Percentiles rank a stretch among this genome's conserved stretches.
Evolutionary conservation across 2,797 vertebrate genomes (phyloP).

Genomic region (Simalia tracyae): DNA sequence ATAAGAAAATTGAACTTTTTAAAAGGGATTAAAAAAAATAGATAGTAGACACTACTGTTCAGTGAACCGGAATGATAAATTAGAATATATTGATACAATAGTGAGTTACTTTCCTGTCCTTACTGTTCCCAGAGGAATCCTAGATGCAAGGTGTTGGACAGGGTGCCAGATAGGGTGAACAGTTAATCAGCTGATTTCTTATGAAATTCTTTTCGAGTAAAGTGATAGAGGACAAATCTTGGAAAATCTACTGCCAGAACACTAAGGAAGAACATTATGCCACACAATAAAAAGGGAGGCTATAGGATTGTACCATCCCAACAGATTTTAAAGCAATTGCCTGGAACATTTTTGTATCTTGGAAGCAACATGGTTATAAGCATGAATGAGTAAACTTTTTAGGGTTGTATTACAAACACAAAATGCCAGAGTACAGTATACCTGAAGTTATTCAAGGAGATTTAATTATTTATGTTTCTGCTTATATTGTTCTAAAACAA

Average conservation of each 20-base stretch:
- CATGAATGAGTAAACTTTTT: constrained; percentile 54
- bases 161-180: too few relatives aligned
- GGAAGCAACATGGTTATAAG: constrained; percentile 47
- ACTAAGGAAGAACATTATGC: constrained; percentile 38
- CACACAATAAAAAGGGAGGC: constrained; percentile 45
- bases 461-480: constrained; percentile 58
- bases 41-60: not conserved
- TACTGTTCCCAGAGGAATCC: not conserved
- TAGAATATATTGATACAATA: not conserved
- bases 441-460: constrained; percentile 48
- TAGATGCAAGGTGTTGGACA: not conserved
- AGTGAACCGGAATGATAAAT: not conserved
- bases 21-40: not conserved
- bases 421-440: constrained; percentile 42
- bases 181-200: not conserved
- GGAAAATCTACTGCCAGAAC: constrained; percentile 60
- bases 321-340: constrained; percentile 57
- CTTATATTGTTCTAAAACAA: constrained; percentile 41
- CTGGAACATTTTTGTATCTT: constrained; percentile 41
- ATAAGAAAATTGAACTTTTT: not conserved
- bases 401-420: constrained; percentile 42
- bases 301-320: constrained; percentile 36
- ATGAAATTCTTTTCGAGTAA: not conserved
- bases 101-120: not conserved
- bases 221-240: constrained; percentile 48